A percentile compares a stretch with the other conserved stretches of the same genome.
Evolutionary conservation across 2,113 vertebrate genomes (phyloP).

Genomic region (Lepus timidus): DNA sequence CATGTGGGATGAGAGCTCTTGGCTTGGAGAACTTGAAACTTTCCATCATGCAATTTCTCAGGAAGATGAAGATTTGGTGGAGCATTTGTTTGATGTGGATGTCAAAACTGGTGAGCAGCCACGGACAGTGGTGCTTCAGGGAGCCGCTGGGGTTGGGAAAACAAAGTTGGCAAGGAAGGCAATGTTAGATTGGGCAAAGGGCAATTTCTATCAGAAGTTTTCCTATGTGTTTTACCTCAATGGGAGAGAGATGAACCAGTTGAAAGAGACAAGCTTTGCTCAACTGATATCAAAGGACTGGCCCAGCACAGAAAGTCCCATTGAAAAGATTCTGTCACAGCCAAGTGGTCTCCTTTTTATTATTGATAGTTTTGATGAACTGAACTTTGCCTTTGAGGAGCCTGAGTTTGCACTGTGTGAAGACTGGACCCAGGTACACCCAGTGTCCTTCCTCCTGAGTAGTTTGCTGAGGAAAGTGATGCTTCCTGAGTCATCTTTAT

Average conservation of each 20-base stretch:
- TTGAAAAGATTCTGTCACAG: conserved; percentile 72
- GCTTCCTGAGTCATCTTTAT: conserved; percentile 73
- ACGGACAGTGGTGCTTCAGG: conserved; percentile 74
- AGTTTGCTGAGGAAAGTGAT: conserved; percentile 82
- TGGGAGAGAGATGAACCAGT: conserved; percentile 81
- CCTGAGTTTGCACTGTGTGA: conserved; percentile 25
- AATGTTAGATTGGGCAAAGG: conserved; percentile 82
- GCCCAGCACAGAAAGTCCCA: conserved; percentile 35
- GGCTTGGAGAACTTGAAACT: neutral
- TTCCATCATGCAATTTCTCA: conserved; percentile 47
- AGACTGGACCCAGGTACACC: conserved; percentile 63
- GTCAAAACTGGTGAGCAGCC: neutral
- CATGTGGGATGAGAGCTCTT: neutral
- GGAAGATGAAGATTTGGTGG: neutral
- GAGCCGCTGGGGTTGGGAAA: conserved; percentile 82
- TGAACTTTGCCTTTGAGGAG: conserved; percentile 77
- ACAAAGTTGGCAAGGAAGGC: conserved; percentile 80
- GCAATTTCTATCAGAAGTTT: conserved; percentile 74
- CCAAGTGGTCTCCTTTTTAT: conserved; percentile 82
- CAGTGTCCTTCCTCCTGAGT: conserved; percentile 76
- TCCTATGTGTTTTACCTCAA: conserved; percentile 82
- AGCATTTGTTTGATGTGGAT: conserved; percentile 22
- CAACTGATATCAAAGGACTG: conserved; percentile 73
- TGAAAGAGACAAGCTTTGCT: conserved; percentile 73
- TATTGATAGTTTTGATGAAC: conserved; percentile 85